These are phyloP conservation scores for Phengaris arion DNA, from an alignment of 2,888 invertebrate species.

Conservation along the genomic window DNA sequence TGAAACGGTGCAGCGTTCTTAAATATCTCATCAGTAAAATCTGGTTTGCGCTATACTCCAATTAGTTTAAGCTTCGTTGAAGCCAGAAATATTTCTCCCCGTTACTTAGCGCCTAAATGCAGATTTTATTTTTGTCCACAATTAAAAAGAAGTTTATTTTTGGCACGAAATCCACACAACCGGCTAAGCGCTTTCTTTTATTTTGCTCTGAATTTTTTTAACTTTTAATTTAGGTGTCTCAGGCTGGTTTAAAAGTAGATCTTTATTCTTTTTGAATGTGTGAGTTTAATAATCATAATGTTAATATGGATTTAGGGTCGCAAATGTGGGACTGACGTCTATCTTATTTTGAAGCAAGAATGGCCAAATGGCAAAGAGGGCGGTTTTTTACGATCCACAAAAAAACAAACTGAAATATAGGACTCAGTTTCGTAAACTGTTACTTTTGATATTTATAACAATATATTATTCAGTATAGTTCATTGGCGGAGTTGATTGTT, in stretches of 20 bases:
- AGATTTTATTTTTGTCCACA: slow-evolving; percentile 23
- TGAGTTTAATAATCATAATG: neutral
- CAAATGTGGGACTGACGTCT: neutral
- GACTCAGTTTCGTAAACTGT: neutral
- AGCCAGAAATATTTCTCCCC: slow-evolving; percentile 13
- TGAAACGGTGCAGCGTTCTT: neutral
- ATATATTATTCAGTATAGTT: neutral
- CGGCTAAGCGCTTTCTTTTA: slow-evolving; percentile 4
- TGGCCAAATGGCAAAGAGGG: no score
- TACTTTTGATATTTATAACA: neutral
- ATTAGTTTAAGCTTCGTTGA: slow-evolving; percentile 13
- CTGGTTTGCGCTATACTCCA: slow-evolving; percentile 22
- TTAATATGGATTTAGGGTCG: neutral
- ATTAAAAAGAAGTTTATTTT: slow-evolving; percentile 26
- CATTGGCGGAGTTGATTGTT: neutral
- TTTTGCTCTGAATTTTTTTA: slow-evolving; percentile 8
- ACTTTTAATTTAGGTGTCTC: slow-evolving; percentile 11
- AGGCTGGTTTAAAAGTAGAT: neutral
- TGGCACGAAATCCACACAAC: slow-evolving; percentile 3
- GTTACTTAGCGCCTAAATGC: slow-evolving; percentile 15
- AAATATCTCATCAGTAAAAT: slow-evolving; percentile 2
- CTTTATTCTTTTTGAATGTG: neutral
- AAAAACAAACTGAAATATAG: neutral
- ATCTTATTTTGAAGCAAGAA: neutral
- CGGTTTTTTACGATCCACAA: neutral